Evolutionary conservation across 2,888 invertebrate genomes (phyloP).

Genomic region (Apodemia zela): DNA sequence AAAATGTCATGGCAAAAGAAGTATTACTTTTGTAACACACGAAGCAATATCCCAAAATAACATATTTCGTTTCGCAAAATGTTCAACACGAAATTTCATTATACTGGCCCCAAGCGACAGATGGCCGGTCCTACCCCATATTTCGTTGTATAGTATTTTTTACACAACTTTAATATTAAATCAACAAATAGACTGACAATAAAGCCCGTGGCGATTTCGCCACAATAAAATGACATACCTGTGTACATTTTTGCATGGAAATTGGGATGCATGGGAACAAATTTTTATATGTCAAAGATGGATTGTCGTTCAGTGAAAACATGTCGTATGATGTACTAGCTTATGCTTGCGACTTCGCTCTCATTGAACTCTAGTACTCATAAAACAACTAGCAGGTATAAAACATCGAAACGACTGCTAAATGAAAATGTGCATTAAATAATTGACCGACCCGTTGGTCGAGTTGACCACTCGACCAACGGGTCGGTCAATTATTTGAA

Average conservation of each 20-base stretch:
- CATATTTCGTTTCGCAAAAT: conserved; percentile 29
- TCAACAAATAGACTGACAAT: conserved; percentile 42
- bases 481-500: too few species aligned
- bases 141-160: conserved; percentile 22
- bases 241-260: conserved; percentile 29
- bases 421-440: too few species aligned
- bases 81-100: conserved; percentile 48
- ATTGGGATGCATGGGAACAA: conserved; percentile 28
- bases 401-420: too few species aligned
- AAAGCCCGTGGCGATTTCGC: conserved; percentile 32
- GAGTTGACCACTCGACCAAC: too few species aligned
- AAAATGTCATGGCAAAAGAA: not conserved
- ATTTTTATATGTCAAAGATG: not conserved
- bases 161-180: conserved; percentile 40
- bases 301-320: not conserved
- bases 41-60: conserved; percentile 1
- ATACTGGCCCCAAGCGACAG: conserved; percentile 47
- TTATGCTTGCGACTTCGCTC: not conserved
- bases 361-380: too few species aligned
- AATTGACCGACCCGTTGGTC: too few species aligned
- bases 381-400: too few species aligned
- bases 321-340: not conserved
- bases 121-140: conserved; percentile 54
- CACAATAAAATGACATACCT: conserved; percentile 29
- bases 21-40: not conserved